These are phyloP conservation scores for Didymodactylos carnosus DNA, from an alignment of 2,888 invertebrate species.

Conservation along the genomic window DNA sequence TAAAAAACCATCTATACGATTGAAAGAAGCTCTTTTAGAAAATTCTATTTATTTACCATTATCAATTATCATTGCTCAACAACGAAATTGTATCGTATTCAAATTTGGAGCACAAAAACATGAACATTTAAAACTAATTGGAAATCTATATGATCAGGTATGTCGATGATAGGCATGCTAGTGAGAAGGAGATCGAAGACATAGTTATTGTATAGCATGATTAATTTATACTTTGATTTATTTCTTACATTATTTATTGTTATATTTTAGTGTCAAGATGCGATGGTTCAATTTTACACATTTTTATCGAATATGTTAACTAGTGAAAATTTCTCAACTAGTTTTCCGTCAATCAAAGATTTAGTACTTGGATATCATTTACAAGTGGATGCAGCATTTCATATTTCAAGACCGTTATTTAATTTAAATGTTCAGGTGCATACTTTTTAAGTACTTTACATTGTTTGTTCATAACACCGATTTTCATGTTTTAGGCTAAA, in stretches of 20 bases:
- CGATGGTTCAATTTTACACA: constrained; percentile 85
- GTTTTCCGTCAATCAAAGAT: constrained; percentile 65
- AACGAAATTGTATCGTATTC: constrained; percentile 80
- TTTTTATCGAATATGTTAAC: constrained; percentile 80
- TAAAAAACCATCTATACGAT: constrained; percentile 71
- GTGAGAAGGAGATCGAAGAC: too few relatives aligned
- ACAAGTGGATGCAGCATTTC: constrained; percentile 89
- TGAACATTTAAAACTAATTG: constrained; percentile 51
- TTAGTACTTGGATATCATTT: constrained; percentile 77
- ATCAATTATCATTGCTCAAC: constrained; percentile 83
- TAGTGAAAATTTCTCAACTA: constrained; percentile 70
- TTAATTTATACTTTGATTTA: too few relatives aligned
- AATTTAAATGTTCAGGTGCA: constrained; percentile 59
- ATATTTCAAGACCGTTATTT: constrained; percentile 74
- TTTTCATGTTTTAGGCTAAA: constrained; percentile 45
- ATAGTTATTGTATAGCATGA: too few relatives aligned
- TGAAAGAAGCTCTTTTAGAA: constrained; percentile 81
- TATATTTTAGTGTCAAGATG: constrained; percentile 58
- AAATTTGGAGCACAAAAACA: constrained; percentile 21
- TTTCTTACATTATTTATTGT: too few relatives aligned
- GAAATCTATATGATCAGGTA: constrained; percentile 48
- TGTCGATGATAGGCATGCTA: too few relatives aligned
- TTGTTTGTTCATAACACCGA: too few relatives aligned
- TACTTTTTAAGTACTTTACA: too few relatives aligned
- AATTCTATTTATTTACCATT: constrained; percentile 68